Conservation (phyloP, 1,140 invertebrate species). For the Drosophila bifasciata region DNA sequence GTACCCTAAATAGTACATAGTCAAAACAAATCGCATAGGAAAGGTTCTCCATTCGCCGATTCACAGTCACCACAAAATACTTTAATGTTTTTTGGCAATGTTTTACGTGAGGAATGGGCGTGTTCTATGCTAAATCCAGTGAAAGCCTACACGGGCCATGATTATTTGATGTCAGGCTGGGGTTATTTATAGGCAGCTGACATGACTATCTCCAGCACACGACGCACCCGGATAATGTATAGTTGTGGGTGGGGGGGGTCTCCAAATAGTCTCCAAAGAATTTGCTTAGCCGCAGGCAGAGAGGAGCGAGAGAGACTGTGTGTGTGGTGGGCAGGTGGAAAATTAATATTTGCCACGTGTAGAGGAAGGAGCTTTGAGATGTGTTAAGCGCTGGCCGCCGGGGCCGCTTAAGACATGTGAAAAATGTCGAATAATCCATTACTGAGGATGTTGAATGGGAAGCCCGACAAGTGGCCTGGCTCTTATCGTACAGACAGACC, state of each 20-base stretch:
- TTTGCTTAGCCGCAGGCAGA: constrained; percentile 10
- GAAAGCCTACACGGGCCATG: constrained; percentile 34
- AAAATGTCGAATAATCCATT: constrained; percentile 73
- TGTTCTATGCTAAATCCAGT: constrained; percentile 22
- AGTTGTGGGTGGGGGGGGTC: neutral
- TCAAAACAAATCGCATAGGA: neutral
- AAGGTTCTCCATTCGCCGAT: constrained; percentile 14
- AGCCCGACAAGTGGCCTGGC: constrained; percentile 28
- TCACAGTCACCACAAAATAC: constrained; percentile 19
- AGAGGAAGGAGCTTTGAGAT: constrained; percentile 38
- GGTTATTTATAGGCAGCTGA: constrained; percentile 57
- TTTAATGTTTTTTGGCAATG: constrained; percentile 9
- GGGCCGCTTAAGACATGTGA: constrained; percentile 48
- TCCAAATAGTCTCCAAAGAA: constrained; percentile 31
- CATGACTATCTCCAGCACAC: constrained; percentile 34
- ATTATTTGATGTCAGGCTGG: constrained; percentile 49
- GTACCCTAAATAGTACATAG: too few relatives aligned
- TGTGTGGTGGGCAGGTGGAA: constrained; percentile 25
- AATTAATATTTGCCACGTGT: constrained; percentile 78
- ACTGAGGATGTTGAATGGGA: constrained; percentile 1
- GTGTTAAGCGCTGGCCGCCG: constrained; percentile 46
- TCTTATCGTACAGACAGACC: constrained; percentile 43
- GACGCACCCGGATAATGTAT: neutral
- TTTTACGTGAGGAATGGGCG: constrained; percentile 22
- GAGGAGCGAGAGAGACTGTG: neutral